These are phyloP conservation scores for Folsomia candida DNA, from an alignment of 2,888 invertebrate genomes.

Conservation along the genomic window DNA sequence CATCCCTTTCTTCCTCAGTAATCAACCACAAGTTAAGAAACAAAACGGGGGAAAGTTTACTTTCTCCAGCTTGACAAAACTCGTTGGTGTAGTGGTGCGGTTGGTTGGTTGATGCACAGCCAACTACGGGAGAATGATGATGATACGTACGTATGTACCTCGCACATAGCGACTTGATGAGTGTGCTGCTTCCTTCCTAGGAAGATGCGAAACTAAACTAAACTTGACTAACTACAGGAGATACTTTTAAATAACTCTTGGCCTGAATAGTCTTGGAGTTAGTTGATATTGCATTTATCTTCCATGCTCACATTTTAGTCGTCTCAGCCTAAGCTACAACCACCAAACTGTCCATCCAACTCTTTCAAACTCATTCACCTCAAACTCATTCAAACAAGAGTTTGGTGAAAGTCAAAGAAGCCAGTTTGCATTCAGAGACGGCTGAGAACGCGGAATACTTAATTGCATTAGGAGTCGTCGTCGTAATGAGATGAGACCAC, in stretches of 20 bases:
- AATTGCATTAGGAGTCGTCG: not conserved
- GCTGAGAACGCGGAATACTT: not conserved
- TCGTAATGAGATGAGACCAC: not conserved
- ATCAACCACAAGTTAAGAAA: slow-evolving; percentile 7
- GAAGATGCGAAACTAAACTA: too few species aligned
- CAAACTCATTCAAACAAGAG: not conserved
- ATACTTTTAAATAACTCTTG: slow-evolving; percentile 15
- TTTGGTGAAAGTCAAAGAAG: slow-evolving; percentile 3
- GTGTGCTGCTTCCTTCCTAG: not conserved
- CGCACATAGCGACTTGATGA: not conserved
- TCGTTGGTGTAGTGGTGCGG: not conserved
- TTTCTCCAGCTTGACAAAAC: slow-evolving; percentile 12
- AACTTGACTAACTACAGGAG: not conserved
- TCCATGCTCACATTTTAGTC: not conserved
- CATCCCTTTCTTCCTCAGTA: slow-evolving; percentile 1
- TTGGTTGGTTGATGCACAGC: not conserved
- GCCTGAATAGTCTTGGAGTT: not conserved
- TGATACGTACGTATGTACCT: not conserved
- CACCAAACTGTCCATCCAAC: not conserved
- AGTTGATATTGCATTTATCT: slow-evolving; percentile 8
- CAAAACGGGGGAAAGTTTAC: slow-evolving; percentile 1
- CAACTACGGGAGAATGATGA: not conserved
- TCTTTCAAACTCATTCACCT: not conserved
- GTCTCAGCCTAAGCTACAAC: not conserved
- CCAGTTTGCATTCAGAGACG: not conserved